phyloP scores from a whole-genome alignment of 2,888 invertebrate genomes.

The Crocallis elinguaria region DNA sequence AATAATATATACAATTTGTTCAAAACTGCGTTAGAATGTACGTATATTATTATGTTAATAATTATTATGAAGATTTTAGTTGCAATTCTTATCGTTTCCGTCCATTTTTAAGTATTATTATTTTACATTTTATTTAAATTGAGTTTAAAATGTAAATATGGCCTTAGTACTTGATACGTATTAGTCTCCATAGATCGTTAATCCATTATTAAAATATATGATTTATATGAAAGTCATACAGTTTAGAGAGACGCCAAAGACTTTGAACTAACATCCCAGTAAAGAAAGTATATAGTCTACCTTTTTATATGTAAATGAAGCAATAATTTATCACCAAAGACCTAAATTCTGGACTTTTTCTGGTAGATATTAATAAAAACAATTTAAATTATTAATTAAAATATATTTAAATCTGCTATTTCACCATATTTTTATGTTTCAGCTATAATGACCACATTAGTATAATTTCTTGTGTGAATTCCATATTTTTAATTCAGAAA shows the following conservation, averaged over 20 bases:
- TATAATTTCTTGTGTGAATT: too few species aligned
- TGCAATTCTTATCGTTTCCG: constrained; percentile 80
- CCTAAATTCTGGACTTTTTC: constrained; percentile 56
- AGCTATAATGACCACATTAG: too few species aligned
- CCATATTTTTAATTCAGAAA: too few species aligned
- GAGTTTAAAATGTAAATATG: constrained; percentile 54
- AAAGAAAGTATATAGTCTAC: constrained; percentile 42
- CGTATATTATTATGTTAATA: constrained; percentile 49
- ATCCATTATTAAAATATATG: constrained; percentile 44
- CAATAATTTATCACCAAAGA: constrained; percentile 75
- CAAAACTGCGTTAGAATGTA: constrained; percentile 57
- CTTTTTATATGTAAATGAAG: constrained; percentile 52
- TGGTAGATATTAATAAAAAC: constrained; percentile 32
- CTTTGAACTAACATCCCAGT: constrained; percentile 54
- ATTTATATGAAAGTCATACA: constrained; percentile 73
- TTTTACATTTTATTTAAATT: constrained; percentile 53
- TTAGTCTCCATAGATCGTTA: constrained; percentile 32
- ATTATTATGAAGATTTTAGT: constrained; percentile 46
- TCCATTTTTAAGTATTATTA: constrained; percentile 69
- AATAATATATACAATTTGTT: constrained; percentile 61
- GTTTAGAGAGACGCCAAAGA: constrained; percentile 83
- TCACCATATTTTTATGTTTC: too few species aligned
- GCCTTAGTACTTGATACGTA: constrained; percentile 45
- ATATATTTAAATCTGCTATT: too few species aligned
- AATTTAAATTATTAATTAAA: neutral